These are phyloP conservation scores for Euwallacea fornicatus DNA, from an alignment of 1,140 invertebrate genomes.

Conservation along the genomic window DNA sequence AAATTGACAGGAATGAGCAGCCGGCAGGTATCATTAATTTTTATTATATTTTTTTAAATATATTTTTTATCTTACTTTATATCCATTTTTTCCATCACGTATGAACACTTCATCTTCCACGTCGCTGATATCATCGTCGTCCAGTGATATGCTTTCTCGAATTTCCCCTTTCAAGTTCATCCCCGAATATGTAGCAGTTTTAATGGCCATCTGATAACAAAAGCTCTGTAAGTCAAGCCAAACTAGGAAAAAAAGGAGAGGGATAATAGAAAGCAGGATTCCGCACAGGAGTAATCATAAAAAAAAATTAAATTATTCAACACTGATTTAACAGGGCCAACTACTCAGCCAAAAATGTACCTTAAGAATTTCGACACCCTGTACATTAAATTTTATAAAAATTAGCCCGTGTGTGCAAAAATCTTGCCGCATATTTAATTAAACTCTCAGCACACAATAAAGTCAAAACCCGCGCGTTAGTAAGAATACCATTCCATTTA, in stretches of 20 bases:
- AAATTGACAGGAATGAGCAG: no score
- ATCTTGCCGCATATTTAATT: no score
- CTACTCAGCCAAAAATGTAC: neutral
- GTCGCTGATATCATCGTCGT: constrained; percentile 66
- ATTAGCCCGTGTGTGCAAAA: no score
- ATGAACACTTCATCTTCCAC: constrained; percentile 79
- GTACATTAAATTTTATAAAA: no score
- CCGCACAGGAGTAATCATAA: no score
- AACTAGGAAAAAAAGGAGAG: no score
- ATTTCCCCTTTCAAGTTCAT: constrained; percentile 51
- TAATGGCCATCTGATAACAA: constrained; percentile 34
- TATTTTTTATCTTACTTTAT: constrained; percentile 47
- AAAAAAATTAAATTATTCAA: no score
- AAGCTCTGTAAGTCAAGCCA: neutral
- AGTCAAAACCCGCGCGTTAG: no score
- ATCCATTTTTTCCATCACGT: constrained; percentile 67
- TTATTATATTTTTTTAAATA: neutral
- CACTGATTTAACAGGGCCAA: neutral
- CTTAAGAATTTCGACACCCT: neutral
- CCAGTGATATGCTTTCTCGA: constrained; percentile 52
- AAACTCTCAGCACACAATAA: no score
- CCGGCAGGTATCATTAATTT: neutral
- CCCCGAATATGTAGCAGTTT: constrained; percentile 50
- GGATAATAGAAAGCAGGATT: no score
- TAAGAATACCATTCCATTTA: no score